These are phyloP conservation scores for Taurulus bubalis DNA, from an alignment of 2,113 vertebrate genomes.

Conservation along the genomic window DNA sequence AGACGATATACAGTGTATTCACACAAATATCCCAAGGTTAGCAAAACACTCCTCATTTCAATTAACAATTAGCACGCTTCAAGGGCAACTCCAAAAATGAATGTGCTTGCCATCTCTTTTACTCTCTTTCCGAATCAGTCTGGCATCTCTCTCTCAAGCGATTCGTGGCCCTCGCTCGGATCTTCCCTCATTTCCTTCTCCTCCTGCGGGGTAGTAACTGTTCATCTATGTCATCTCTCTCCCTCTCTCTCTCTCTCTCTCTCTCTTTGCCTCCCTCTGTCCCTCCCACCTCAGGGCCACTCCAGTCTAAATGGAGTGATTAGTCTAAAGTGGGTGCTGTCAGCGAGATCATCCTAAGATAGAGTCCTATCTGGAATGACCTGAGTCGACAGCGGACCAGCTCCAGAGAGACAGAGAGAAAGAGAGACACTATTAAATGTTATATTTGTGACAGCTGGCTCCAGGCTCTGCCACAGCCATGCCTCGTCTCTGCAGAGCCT, in stretches of 20 bases:
- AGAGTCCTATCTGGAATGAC: slow-evolving; percentile 95
- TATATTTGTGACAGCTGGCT: slow-evolving; percentile 94
- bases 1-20: slow-evolving; percentile 30
- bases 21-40: slow-evolving; percentile 61
- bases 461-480: slow-evolving; percentile 86
- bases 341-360: slow-evolving; percentile 97
- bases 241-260: slow-evolving; percentile 57
- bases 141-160: slow-evolving; percentile 27
- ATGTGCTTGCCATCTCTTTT: slow-evolving; percentile 44
- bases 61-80: slow-evolving; percentile 48
- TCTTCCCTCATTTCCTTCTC: slow-evolving; percentile 66
- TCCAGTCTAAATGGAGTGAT: slow-evolving; percentile 94
- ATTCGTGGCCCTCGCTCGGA: slow-evolving; percentile 9
- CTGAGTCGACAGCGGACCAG: slow-evolving; percentile 93
- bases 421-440: slow-evolving; percentile 89
- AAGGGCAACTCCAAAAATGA: slow-evolving; percentile 47
- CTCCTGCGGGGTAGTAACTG: slow-evolving; percentile 79
- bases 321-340: slow-evolving; percentile 95
- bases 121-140: slow-evolving; percentile 28
- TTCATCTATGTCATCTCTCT: slow-evolving; percentile 86
- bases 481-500: slow-evolving; percentile 57
- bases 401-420: slow-evolving; percentile 78
- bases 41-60: slow-evolving; percentile 53
- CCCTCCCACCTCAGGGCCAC: slow-evolving; percentile 88
- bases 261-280: slow-evolving; percentile 70